Evolutionary conservation across 1,140 invertebrate species (phyloP), one percentile per base, ranked within the genome.

Genomic region (Conus ventricosus): DNA sequence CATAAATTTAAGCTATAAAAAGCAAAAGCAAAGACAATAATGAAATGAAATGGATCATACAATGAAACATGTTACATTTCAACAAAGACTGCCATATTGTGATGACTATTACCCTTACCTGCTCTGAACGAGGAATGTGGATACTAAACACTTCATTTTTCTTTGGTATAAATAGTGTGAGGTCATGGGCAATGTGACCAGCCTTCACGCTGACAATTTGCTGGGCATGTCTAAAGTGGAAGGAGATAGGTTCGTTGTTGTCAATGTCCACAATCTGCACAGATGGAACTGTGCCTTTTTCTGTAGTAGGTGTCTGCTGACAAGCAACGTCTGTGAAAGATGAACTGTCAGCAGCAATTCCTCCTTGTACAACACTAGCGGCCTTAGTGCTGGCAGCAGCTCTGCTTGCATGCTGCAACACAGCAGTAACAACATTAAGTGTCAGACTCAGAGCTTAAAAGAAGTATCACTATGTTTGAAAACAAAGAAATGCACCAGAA

Each of bases 101-200:
- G 39, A 39, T 60, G 15, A 60, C 15, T 60, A 27, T 20, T 39
- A 23, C 39, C 17, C 10, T 82, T 55, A 87, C 85, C 71, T 87
- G 85, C 51, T 80, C 85, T 39, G 85, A 78, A 53, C 54, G 85
- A 54, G 85, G 85, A 78, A 76, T 87, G 75, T 87, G 85, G 27
- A 87, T 76, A 20, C 85, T 87, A 71, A 87, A 87, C 39, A 87
- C 85, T 57, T 87, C 85, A 57, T 87, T 87, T 17, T 51, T 67
- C 54, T 78, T 87, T 53, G 85, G 85, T n/a, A 87, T 87, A 25
- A 87, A 87, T 51, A 87, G 85, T 5, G 85, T 87, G n/a, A 87
- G 51, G 25, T 78, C 85, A 25, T 57, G 39, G 23, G 85, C 85
- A 54, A 87, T 87, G 23, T 51, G 54, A 53, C 85, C 85, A 17